Percentiles rank a stretch among this genome's conserved stretches.
Conservation (phyloP, 2,888 invertebrate genomes). For the Hypercompe scribonia region DNA sequence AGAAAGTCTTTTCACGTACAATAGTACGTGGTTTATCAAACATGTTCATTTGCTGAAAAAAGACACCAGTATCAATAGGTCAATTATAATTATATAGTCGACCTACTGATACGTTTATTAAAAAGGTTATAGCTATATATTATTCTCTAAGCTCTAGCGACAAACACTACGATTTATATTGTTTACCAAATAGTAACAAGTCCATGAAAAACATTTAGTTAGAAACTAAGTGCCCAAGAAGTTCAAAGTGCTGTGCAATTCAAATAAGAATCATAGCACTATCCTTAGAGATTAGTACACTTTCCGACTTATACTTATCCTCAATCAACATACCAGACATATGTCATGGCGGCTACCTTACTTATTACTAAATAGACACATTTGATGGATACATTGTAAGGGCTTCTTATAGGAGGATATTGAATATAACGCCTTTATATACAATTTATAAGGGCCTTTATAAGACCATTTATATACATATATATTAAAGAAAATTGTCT, state of each 20-base stretch:
- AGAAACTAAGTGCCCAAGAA: conserved; percentile 12
- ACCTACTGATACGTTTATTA: too few species aligned
- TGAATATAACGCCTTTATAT: background rate
- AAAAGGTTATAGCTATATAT: background rate
- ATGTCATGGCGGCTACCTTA: conserved; percentile 25
- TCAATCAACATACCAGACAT: conserved; percentile 41
- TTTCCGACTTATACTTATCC: conserved; percentile 36
- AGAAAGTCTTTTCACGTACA: too few species aligned
- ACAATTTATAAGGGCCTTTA: background rate
- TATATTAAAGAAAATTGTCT: background rate
- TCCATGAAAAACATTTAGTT: background rate
- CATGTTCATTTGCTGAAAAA: background rate
- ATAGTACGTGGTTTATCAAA: background rate
- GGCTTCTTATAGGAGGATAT: conserved; percentile 4
- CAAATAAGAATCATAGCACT: conserved; percentile 30
- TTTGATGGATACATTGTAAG: conserved; percentile 10
- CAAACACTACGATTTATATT: background rate
- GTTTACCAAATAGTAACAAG: conserved; percentile 3
- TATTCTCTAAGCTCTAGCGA: background rate
- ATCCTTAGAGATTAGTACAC: conserved; percentile 38
- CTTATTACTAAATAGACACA: background rate
- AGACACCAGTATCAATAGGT: too few species aligned
- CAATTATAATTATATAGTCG: too few species aligned
- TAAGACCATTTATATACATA: too few species aligned
- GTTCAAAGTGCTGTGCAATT: conserved; percentile 14